These are phyloP conservation scores for Crocodylus rhombifer DNA, from an alignment of 2,797 vertebrate species.

Conservation along the genomic window DNA sequence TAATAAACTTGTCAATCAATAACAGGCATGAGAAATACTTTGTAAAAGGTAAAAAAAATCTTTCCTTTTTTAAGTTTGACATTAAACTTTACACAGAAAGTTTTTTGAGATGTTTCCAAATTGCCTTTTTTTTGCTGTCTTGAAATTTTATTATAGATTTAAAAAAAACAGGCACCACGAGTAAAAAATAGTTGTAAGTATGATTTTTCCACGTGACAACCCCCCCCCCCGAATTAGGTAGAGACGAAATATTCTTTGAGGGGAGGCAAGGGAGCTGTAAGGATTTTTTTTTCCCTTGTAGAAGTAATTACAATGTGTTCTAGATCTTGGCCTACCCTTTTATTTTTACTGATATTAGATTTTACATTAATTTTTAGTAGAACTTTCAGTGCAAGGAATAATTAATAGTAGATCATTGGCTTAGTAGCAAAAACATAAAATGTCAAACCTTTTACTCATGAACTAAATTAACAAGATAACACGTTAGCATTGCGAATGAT, in stretches of 20 bases:
- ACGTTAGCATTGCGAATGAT: not conserved
- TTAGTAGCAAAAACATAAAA: not conserved
- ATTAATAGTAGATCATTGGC: not conserved
- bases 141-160: not conserved
- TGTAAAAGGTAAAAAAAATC: not conserved
- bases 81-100: not conserved
- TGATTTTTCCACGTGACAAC: not conserved
- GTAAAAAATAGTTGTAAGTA: not conserved
- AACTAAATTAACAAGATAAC: not conserved
- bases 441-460: constrained; percentile 1
- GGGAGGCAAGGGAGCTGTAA: not conserved
- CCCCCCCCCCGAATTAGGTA: too few relatives aligned
- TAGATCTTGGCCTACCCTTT: not conserved
- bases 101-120: not conserved
- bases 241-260: not conserved
- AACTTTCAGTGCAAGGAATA: not conserved
- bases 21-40: constrained; percentile 57
- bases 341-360: not conserved
- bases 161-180: not conserved
- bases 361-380: not conserved
- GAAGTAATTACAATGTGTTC: not conserved
- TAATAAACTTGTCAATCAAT: constrained; percentile 73
- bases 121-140: rapidly evolving
- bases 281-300: not conserved
- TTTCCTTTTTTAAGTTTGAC: constrained; percentile 10